Percentiles rank a stretch among this genome's conserved stretches.
These are phyloP conservation scores for Asarcornis scutulata DNA, from an alignment of 2,113 vertebrate species.

Conservation along the genomic window DNA sequence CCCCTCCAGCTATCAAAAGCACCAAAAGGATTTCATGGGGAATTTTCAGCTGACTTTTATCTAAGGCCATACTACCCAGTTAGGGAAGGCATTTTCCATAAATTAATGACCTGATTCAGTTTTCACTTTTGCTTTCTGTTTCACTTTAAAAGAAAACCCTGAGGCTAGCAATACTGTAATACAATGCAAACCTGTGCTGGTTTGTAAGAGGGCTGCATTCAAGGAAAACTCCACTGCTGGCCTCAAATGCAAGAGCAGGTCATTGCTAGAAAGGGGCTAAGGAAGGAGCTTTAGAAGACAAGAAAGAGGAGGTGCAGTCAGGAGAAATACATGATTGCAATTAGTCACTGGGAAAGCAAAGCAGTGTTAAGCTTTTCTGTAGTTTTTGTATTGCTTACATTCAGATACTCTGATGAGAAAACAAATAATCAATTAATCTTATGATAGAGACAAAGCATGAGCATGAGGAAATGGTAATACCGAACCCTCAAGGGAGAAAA, in stretches of 20 bases:
- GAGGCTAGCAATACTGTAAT: neutral
- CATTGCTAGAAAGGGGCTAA: neutral
- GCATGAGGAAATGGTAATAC: neutral
- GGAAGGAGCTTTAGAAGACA: neutral
- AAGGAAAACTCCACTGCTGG: neutral
- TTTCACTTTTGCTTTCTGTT: constrained; percentile 17
- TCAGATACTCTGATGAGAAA: neutral
- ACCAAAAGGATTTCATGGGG: neutral
- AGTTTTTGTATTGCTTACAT: neutral
- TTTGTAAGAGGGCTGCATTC: neutral
- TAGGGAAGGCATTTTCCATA: neutral
- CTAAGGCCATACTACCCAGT: neutral
- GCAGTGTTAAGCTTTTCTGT: neutral
- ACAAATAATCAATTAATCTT: neutral
- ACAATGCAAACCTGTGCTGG: neutral
- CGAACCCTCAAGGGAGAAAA: neutral
- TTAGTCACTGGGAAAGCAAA: neutral
- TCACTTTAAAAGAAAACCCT: constrained; percentile 18
- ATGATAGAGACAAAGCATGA: neutral
- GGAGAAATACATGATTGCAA: neutral
- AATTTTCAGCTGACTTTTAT: neutral
- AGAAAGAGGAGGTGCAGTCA: neutral
- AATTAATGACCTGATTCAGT: neutral
- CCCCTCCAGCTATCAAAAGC: neutral
- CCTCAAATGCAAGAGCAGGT: neutral